Evolutionary conservation across 2,113 vertebrate genomes (phyloP).

Genomic region (Brienomyrus brachyistius): DNA sequence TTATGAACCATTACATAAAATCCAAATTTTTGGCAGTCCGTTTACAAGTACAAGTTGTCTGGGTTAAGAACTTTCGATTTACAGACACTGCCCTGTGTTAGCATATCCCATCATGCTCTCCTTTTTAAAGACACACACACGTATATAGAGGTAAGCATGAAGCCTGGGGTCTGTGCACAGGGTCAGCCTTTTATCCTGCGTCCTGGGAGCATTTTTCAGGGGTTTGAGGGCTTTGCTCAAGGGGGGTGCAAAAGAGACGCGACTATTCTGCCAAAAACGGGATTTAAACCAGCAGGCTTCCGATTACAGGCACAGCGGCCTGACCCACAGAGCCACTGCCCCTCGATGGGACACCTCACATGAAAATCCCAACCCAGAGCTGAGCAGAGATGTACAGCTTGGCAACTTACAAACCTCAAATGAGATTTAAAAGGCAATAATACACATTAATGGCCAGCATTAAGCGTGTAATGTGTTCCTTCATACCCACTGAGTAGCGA

Average conservation of each 20-base stretch:
- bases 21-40: not conserved
- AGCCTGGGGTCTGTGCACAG: not conserved
- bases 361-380: not conserved
- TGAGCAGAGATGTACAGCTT: not conserved
- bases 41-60: not conserved
- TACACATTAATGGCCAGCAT: not conserved
- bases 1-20: not conserved
- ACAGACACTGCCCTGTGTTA: not conserved
- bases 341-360: not conserved
- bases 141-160: not conserved
- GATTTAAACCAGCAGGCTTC: not conserved
- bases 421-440: not conserved
- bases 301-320: not conserved
- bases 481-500: not conserved
- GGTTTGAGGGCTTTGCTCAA: not conserved
- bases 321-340: not conserved
- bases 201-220: not conserved
- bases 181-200: not conserved
- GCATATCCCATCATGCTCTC: not conserved
- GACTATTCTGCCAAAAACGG: not conserved
- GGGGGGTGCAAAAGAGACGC: not conserved
- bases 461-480: not conserved
- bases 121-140: not conserved
- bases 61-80: too few species aligned
- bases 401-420: not conserved